These are phyloP conservation scores for Bombus pyrosoma DNA, from an alignment of 1,140 invertebrate species.

Conservation along the genomic window DNA sequence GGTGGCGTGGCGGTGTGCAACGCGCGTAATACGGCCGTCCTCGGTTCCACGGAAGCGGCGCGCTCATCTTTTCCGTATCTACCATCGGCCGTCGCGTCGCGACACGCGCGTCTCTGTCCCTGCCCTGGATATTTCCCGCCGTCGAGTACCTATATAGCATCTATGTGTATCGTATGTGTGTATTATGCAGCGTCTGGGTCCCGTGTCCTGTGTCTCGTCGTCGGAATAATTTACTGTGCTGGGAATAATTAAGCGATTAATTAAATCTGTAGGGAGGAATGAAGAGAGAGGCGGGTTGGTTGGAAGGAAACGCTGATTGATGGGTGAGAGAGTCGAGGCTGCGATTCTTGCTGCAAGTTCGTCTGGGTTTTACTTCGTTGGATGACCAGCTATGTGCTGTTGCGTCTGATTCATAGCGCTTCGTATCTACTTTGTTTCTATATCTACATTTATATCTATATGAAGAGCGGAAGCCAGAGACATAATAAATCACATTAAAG, in stretches of 20 bases:
- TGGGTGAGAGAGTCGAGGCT: constrained; percentile 1
- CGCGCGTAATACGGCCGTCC: constrained; percentile 56
- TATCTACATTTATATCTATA: no score
- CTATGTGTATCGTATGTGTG: not conserved
- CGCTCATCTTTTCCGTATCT: constrained; percentile 67
- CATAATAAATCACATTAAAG: no score
- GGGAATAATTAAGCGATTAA: constrained; percentile 35
- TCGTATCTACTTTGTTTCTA: no score
- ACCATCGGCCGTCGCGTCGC: constrained; percentile 62
- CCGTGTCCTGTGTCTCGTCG: constrained; percentile 25
- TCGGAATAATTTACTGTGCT: constrained; percentile 25
- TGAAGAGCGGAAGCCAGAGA: no score
- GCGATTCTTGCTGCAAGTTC: not conserved
- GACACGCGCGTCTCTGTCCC: constrained; percentile 61
- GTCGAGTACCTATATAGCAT: not conserved
- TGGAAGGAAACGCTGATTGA: constrained; percentile 17
- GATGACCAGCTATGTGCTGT: not conserved
- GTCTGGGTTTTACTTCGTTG: not conserved
- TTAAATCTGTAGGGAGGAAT: constrained; percentile 4
- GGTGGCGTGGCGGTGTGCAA: constrained; percentile 19
- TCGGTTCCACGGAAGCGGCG: constrained; percentile 64
- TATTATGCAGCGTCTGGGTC: not conserved
- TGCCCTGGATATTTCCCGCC: constrained; percentile 53
- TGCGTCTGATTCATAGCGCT: no score
- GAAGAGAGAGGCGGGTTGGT: not conserved